Evolutionary conservation across 2,797 vertebrate species (phyloP).

Genomic region (Cygnus olor): DNA sequence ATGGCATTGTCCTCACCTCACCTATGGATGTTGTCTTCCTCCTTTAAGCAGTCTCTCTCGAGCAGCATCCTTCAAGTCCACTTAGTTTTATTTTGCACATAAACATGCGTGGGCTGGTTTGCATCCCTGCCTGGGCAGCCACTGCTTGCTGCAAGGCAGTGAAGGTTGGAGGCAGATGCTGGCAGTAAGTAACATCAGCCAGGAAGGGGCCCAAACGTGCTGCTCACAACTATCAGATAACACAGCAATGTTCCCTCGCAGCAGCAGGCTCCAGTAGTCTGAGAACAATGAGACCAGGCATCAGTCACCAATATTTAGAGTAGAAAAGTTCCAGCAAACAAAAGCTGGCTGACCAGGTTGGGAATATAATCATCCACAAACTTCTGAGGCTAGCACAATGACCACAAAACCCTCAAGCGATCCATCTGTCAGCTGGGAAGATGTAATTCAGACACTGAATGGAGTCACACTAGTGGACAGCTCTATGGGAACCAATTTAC

Average conservation of each 20-base stretch:
- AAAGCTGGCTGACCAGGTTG: neutral
- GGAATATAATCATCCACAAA: neutral
- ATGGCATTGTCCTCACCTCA: neutral
- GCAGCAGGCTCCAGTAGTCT: neutral
- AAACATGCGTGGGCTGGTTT: neutral
- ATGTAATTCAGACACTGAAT: neutral
- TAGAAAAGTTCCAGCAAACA: neutral
- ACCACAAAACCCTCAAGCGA: neutral
- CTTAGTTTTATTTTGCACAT: neutral
- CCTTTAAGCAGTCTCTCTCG: neutral
- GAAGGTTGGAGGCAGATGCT: neutral
- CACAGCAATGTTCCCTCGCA: neutral
- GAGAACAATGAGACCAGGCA: neutral
- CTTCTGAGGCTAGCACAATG: neutral
- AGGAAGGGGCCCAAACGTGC: neutral
- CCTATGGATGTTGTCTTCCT: neutral
- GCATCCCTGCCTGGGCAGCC: neutral
- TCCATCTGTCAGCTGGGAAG: conserved; percentile 25
- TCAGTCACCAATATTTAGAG: neutral
- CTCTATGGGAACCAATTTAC: conserved; percentile 44
- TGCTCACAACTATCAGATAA: neutral
- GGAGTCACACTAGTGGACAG: neutral
- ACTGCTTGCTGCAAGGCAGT: neutral
- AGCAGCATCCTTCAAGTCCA: neutral
- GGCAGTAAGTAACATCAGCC: neutral